Percentiles rank a stretch among this genome's conserved stretches.
Conservation (phyloP, 2,797 vertebrate species). For the Galaxias olidus region DNA sequence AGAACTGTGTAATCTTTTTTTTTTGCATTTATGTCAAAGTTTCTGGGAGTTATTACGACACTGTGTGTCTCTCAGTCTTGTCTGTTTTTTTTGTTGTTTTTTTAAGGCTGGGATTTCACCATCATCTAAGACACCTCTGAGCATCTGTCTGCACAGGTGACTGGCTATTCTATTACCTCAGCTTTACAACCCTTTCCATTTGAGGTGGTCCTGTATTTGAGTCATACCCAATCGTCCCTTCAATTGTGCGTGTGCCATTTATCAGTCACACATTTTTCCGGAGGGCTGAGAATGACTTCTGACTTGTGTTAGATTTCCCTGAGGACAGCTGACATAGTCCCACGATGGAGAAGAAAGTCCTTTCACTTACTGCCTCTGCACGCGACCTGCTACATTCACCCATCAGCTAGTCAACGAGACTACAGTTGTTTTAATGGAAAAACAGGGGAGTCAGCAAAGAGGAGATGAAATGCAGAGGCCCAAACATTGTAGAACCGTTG, state of each 20-base stretch:
- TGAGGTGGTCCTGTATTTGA: too few species aligned
- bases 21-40: too few species aligned
- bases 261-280: conserved; percentile 60
- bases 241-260: conserved; percentile 41
- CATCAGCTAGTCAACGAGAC: too few species aligned
- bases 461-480: conserved; percentile 9
- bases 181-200: too few species aligned
- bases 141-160: too few species aligned
- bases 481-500: conserved; percentile 1
- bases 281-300: conserved; percentile 37
- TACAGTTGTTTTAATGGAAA: neutral
- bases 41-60: too few species aligned
- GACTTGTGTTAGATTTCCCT: conserved; percentile 28
- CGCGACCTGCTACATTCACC: neutral
- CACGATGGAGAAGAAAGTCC: neutral
- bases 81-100: too few species aligned
- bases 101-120: too few species aligned
- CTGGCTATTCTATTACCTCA: too few species aligned
- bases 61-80: too few species aligned
- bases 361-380: neutral
- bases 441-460: conserved; percentile 2
- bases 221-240: neutral
- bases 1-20: too few species aligned
- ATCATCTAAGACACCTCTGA: too few species aligned
- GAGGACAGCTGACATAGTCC: conserved; percentile 19